Base-by-base conservation (phyloP, 1,140 invertebrate species). In the Steinernema feltiae region DNA sequence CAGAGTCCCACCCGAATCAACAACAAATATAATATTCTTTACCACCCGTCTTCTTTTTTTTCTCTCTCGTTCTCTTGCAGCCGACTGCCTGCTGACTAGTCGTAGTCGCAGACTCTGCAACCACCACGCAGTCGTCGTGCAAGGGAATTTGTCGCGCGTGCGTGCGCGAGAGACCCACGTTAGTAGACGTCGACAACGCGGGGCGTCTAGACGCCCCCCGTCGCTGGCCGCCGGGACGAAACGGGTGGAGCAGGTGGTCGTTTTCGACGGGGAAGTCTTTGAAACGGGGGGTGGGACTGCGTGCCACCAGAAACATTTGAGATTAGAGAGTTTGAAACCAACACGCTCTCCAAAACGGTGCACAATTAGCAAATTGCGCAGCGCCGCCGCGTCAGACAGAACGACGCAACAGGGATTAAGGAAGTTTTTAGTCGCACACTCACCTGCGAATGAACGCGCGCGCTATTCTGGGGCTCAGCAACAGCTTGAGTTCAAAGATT, bases 21-120 rank as follows among this genome's bases (percentile, higher is more conserved):
- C 53, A 63, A 63, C 53, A 63, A 63, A 63, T 63, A 63, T 63
- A 15, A 63, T 63, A 63, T 63, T 63, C 53, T 63, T 27, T 27
- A 7, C 53, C 7, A 7, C 53, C 53, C 7, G 7, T n/a, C n/a
- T 63, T 21, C 24, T 63, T 27, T 63, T 63, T 63, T 63, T 63
- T 41, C 18, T 63, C 53, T 12, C 24, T 63, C 53, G 24, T 27
- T 63, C 53, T 63, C 53, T 63, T 63, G 24, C 53, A 63, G 53
- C 53, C 53, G 24, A 21, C 24, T n/a, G 41, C 7, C 41, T 46
- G n/a, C 7, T n/a, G 7, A 46, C 7, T 12, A 7, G 53, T 21
- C 15, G 53, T 27, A 17, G 53, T 27, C 53, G 53, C 53, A 12
- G 53, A 7, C 15, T 15, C 53, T n/a, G n/a, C n/a, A n/a, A n/a